Evolutionary conservation across 2,888 invertebrate species (phyloP), one percentile per base, ranked within the genome.

Genomic region (Operophtera brumata): DNA sequence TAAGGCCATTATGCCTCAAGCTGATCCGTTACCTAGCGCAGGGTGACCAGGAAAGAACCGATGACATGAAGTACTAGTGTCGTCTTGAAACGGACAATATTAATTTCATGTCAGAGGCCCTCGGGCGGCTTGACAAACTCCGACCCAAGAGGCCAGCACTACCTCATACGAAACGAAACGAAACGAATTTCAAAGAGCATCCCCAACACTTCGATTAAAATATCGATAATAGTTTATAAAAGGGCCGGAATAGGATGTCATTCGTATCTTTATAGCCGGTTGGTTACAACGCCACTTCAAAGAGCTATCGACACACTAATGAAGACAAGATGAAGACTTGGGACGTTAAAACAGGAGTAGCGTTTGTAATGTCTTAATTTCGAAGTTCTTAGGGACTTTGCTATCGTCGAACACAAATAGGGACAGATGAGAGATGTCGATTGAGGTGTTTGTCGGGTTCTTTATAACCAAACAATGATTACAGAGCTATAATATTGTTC

Each of bases 281-380:
- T 14, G 14, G 36, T 9, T 14, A 32, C 36, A 41, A 13, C 36
- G 25, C 20, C 35, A 47, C 53, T 32, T 53, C 53, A 53, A 53
- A 53, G 47, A 10, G 13, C 12, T 20, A 47, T 43, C n/a, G 53
- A 53, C 52, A 41, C 14, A 46, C 42, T 42, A 37, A 47, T 47
- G 46, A 52, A 47, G 47, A 11, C 34, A 14, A 20, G 28, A 20
- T 39, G 28, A 13, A 41, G 13, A 32, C 26, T 37, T 12, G 49
- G 32, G 32, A 30, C 25, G 35, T 32, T 44, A 44, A 44, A 54
- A 48, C 32, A 8, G 13, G 1, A 34, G 13, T 26, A 35, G 34
- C 28, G 43, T 47, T 76, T 78, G 79, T 82, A 80, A 82, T 76
- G 76, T 75, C 54, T 41, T 55, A 61, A 65, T 69, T 68, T 67